These are phyloP conservation scores for Bettongia penicillata DNA, from an alignment of 2,113 vertebrate genomes.

Conservation along the genomic window DNA sequence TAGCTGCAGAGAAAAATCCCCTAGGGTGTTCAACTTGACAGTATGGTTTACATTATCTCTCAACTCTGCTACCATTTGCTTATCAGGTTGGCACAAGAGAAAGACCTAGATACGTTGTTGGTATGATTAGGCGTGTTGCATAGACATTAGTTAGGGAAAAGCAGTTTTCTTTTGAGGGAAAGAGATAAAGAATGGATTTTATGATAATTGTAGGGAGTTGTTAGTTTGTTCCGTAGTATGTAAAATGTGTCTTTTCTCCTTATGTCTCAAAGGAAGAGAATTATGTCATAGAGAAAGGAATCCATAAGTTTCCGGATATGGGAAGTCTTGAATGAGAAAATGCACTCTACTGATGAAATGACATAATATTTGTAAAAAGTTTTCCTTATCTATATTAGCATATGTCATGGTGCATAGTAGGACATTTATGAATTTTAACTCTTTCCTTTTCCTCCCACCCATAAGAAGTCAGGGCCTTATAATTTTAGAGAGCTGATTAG, in stretches of 20 bases:
- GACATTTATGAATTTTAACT: not conserved
- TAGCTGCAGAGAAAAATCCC: slow-evolving; percentile 60
- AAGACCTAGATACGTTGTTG: not conserved
- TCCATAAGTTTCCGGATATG: rapidly evolving
- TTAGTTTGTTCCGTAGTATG: not conserved
- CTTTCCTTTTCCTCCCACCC: no score
- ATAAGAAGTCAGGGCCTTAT: not conserved
- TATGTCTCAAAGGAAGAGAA: not conserved
- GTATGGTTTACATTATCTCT: slow-evolving; percentile 55
- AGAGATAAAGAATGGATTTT: not conserved
- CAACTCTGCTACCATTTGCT: not conserved
- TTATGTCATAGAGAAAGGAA: not conserved
- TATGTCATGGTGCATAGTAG: not conserved
- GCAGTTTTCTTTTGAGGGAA: not conserved
- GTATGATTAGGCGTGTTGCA: not conserved
- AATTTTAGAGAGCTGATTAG: not conserved
- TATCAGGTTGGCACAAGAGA: not conserved
- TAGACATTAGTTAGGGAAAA: not conserved
- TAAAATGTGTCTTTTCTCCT: not conserved
- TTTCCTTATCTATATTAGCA: not conserved
- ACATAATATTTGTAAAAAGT: not conserved
- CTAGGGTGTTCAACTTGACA: slow-evolving; percentile 63
- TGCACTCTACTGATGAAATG: not conserved
- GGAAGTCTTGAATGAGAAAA: not conserved
- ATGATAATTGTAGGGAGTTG: rapidly evolving